Percentiles rank a stretch among this genome's conserved stretches.
Evolutionary conservation across 2,113 vertebrate genomes (phyloP).

Genomic region (Archilochus colubris): DNA sequence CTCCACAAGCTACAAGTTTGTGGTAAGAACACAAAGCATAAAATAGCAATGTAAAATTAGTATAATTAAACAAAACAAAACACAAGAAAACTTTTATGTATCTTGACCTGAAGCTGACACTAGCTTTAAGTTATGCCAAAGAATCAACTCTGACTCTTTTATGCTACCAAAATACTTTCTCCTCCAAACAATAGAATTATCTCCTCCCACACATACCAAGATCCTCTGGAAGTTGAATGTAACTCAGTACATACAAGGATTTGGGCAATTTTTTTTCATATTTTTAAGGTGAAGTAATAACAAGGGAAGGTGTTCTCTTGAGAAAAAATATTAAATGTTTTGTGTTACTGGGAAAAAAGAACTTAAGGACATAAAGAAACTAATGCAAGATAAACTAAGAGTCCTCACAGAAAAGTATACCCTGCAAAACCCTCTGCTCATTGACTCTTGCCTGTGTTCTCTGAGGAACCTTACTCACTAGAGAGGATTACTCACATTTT

Average conservation of each 20-base stretch:
- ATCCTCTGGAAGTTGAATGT: constrained; percentile 14
- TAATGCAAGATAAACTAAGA: background rate
- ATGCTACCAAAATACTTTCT: constrained; percentile 45
- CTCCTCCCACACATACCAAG: constrained; percentile 38
- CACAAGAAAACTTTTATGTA: background rate
- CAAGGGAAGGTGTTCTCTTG: background rate
- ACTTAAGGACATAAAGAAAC: background rate
- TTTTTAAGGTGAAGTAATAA: constrained; percentile 27
- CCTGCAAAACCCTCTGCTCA: background rate
- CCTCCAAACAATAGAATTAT: constrained; percentile 42
- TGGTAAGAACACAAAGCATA: background rate
- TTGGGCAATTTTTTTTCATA: constrained; percentile 23
- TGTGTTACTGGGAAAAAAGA: background rate
- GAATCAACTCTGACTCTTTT: background rate
- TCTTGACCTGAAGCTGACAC: constrained; percentile 40
- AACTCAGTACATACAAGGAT: background rate
- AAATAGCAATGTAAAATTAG: constrained; percentile 33
- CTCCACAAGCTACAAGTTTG: background rate
- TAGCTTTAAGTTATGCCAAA: background rate
- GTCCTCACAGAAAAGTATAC: background rate
- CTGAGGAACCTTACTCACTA: background rate
- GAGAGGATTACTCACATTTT: background rate
- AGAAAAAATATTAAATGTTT: background rate
- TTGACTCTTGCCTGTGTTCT: background rate
- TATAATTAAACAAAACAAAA: constrained; percentile 5